These are phyloP conservation scores for Carlito syrichta DNA, from an alignment of 2,113 vertebrate genomes.

Conservation along the genomic window DNA sequence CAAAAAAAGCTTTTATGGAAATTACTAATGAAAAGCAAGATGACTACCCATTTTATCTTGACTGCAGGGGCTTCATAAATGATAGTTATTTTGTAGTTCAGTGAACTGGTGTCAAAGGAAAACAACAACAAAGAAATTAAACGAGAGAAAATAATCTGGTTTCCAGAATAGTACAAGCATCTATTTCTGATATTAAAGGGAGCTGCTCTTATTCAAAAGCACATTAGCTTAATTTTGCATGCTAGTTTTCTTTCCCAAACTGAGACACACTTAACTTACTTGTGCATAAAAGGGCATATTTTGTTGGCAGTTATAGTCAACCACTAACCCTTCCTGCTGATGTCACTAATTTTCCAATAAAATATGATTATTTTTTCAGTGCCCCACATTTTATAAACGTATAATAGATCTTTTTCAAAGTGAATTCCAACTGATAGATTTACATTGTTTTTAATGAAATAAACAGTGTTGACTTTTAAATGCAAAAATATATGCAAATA, in stretches of 20 bases:
- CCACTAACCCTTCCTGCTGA: background rate
- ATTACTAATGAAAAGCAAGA: conserved; percentile 18
- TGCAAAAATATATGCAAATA: background rate
- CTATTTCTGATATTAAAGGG: background rate
- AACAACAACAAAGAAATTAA: background rate
- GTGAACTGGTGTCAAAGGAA: background rate
- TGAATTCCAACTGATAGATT: background rate
- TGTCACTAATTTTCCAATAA: background rate
- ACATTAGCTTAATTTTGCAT: background rate
- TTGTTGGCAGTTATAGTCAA: background rate
- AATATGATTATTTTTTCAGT: background rate
- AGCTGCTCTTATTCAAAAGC: background rate
- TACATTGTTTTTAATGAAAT: background rate
- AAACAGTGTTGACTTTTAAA: background rate
- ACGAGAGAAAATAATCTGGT: background rate
- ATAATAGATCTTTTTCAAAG: conserved; percentile 8
- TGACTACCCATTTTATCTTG: background rate
- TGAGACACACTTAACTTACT: background rate
- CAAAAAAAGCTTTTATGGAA: background rate
- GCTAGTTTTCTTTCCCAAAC: background rate
- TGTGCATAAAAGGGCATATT: conserved; percentile 11
- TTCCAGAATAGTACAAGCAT: background rate
- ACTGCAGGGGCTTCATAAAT: background rate
- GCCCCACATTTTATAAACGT: background rate
- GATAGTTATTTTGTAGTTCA: conserved; percentile 20